Evolutionary conservation across 2,113 vertebrate genomes (phyloP).

Genomic region (Pyrgilauda ruficollis): DNA sequence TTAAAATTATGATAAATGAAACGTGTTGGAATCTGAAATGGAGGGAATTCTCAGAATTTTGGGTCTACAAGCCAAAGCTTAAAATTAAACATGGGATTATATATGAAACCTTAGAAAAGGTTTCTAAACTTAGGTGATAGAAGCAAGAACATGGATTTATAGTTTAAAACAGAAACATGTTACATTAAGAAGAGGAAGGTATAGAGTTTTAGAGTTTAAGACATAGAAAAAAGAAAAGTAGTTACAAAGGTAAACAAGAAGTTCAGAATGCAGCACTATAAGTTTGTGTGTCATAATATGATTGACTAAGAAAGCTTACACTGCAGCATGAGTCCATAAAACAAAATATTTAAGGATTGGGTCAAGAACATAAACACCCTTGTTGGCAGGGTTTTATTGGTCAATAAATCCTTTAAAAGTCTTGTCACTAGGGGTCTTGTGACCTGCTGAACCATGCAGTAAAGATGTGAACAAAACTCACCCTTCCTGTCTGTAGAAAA

Average conservation of each 20-base stretch:
- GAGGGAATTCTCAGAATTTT: neutral
- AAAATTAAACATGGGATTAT: neutral
- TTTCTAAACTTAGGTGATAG: neutral
- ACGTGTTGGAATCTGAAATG: neutral
- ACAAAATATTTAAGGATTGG: neutral
- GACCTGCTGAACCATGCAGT: neutral
- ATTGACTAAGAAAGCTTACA: neutral
- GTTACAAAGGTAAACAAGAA: neutral
- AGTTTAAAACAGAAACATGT: neutral
- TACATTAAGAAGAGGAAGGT: neutral
- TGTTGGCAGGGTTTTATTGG: neutral
- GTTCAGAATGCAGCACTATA: neutral
- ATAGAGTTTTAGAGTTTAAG: neutral
- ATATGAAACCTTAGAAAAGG: neutral
- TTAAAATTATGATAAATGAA: neutral
- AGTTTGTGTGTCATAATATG: neutral
- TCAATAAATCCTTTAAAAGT: neutral
- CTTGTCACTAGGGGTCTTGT: neutral
- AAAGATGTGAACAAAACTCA: neutral
- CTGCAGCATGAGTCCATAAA: neutral
- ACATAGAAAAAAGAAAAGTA: neutral
- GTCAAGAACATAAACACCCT: neutral
- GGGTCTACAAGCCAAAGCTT: neutral
- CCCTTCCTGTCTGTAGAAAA: neutral
- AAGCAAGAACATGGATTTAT: neutral